A percentile compares a stretch with the other conserved stretches of the same genome.
Evolutionary conservation across 2,113 vertebrate genomes (phyloP).

Genomic region (Pholis gunnellus): DNA sequence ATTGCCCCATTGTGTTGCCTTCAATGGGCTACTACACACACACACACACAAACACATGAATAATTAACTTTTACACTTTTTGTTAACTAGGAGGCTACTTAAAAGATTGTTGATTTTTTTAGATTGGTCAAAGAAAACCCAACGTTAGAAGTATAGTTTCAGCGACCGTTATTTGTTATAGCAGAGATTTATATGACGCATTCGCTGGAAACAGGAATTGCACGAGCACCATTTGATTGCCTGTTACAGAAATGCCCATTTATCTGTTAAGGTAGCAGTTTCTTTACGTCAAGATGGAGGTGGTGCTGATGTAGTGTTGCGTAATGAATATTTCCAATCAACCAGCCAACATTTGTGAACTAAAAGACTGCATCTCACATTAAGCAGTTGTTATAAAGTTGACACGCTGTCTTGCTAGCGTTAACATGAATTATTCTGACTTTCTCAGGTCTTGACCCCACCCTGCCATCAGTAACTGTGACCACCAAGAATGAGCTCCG

Average conservation of each 20-base stretch:
- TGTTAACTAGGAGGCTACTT: too few species aligned
- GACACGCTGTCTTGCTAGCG: too few species aligned
- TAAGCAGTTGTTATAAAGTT: not conserved
- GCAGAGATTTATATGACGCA: too few species aligned
- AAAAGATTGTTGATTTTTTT: not conserved
- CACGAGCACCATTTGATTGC: too few species aligned
- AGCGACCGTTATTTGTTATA: too few species aligned
- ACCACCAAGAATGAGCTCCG: constrained; percentile 42
- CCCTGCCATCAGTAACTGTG: constrained; percentile 27
- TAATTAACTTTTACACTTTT: too few species aligned
- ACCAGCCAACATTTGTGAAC: not conserved
- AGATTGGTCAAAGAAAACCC: too few species aligned
- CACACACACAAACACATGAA: too few species aligned
- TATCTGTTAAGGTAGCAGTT: not conserved
- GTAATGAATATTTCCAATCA: too few species aligned
- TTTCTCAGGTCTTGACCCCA: constrained; percentile 23
- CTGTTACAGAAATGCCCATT: not conserved
- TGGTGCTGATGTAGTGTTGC: not conserved
- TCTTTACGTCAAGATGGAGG: not conserved
- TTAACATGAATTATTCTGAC: not conserved
- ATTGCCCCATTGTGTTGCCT: too few species aligned
- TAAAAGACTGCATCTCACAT: not conserved
- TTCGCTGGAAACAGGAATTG: too few species aligned
- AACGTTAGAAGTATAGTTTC: not conserved
- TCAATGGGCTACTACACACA: too few species aligned